Percentiles rank a stretch among this genome's conserved stretches.
phyloP scores from a whole-genome alignment of 2,113 vertebrate genomes.

The Chrysochloris asiatica region DNA sequence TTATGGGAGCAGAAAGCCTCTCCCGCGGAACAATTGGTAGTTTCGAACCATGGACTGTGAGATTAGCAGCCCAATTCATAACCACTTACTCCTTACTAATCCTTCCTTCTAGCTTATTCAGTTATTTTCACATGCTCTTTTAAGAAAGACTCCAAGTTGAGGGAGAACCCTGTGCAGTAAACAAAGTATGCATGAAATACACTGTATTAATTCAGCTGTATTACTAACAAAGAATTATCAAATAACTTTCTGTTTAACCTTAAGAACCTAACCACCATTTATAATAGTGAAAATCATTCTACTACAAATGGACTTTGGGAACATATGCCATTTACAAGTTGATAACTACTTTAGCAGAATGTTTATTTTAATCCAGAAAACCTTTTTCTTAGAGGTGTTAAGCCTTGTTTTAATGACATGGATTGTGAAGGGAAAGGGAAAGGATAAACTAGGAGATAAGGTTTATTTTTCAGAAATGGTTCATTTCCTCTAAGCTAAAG shows the following conservation, averaged over 20 bases:
- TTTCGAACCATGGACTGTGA: no score
- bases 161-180: not conserved
- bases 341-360: not conserved
- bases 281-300: slow-evolving; percentile 1
- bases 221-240: not conserved
- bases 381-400: not conserved
- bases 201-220: not conserved
- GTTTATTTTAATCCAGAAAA: slow-evolving; percentile 37
- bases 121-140: not conserved
- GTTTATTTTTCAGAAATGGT: slow-evolving; percentile 5
- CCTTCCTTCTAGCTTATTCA: not conserved
- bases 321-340: not conserved
- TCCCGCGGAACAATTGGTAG: no score
- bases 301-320: slow-evolving; percentile 10
- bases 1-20: no score
- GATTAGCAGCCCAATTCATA: no score
- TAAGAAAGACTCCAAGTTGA: not conserved
- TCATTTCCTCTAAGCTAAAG: slow-evolving; percentile 3
- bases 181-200: not conserved
- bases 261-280: not conserved
- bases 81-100: not conserved
- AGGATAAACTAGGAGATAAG: slow-evolving; percentile 26
- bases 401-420: not conserved
- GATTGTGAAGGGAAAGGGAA: not conserved
- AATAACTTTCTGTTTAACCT: not conserved